Evolutionary conservation across 2,888 invertebrate genomes (phyloP).

Genomic region (Penaeus monodon): DNA sequence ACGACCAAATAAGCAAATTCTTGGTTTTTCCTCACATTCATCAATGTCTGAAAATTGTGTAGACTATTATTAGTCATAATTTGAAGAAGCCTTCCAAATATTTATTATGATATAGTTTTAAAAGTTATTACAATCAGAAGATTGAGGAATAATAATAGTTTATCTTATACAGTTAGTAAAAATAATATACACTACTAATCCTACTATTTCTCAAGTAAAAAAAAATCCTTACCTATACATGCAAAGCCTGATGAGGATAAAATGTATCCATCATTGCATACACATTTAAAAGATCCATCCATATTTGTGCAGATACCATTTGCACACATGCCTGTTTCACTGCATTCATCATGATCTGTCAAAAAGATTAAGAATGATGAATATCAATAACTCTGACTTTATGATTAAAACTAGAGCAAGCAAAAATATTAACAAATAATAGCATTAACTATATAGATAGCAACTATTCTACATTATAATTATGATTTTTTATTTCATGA

Average conservation of each 20-base stretch:
- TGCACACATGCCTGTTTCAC: constrained; percentile 85
- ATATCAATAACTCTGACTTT: neutral
- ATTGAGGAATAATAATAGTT: neutral
- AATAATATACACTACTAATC: neutral
- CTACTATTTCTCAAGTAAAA: neutral
- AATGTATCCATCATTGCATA: constrained; percentile 84
- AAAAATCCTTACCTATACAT: constrained; percentile 75
- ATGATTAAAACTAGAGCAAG: too few relatives aligned
- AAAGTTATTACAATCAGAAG: neutral
- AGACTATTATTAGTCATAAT: too few relatives aligned
- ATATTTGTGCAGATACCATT: constrained; percentile 87
- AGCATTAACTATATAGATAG: too few relatives aligned
- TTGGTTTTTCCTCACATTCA: constrained; percentile 79
- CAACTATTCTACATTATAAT: too few relatives aligned
- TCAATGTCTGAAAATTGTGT: constrained; percentile 74
- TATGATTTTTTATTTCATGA: neutral
- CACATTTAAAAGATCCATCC: constrained; percentile 86
- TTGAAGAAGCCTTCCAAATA: too few relatives aligned
- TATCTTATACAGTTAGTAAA: neutral
- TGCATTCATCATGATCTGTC: constrained; percentile 82
- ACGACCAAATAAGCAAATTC: constrained; percentile 81
- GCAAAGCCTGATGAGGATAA: constrained; percentile 82
- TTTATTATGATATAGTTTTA: constrained; percentile 66
- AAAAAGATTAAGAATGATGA: constrained; percentile 3
- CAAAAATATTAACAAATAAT: too few relatives aligned